Conservation (phyloP, 2,888 invertebrate genomes). For the Seira ritae region DNA sequence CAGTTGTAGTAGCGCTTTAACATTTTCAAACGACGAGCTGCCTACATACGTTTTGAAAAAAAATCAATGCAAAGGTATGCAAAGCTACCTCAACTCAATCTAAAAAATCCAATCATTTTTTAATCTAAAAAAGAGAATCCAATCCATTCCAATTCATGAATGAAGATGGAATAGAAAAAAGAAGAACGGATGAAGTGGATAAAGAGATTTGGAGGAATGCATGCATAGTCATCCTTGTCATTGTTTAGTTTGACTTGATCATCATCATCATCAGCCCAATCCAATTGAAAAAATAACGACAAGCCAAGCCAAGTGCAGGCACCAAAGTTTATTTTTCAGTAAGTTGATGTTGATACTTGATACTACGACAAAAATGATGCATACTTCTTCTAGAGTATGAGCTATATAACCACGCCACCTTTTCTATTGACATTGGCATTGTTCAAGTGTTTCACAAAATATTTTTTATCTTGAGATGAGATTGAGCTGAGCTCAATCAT, state of each 20-base stretch:
- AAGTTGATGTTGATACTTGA: neutral
- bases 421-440: neutral
- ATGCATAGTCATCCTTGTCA: slow-evolving; percentile 1
- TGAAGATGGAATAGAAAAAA: slow-evolving; percentile 19
- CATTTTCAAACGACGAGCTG: too few species aligned
- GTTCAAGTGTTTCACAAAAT: neutral
- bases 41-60: too few species aligned
- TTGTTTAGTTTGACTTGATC: slow-evolving; percentile 35
- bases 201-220: slow-evolving; percentile 54
- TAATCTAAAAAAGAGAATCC: neutral
- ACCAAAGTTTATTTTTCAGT: neutral
- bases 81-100: too few species aligned
- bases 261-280: neutral
- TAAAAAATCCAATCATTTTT: neutral
- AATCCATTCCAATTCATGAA: slow-evolving; percentile 47
- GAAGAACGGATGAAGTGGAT: slow-evolving; percentile 57
- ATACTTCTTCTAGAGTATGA: neutral
- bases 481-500: neutral
- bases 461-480: neutral
- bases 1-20: too few species aligned
- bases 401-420: too few species aligned
- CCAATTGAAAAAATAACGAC: neutral
- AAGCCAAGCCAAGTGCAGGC: neutral
- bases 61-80: too few species aligned
- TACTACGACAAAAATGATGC: neutral